These are phyloP conservation scores for Poecilus cupreus DNA, from an alignment of 2,888 invertebrate species.

Conservation along the genomic window DNA sequence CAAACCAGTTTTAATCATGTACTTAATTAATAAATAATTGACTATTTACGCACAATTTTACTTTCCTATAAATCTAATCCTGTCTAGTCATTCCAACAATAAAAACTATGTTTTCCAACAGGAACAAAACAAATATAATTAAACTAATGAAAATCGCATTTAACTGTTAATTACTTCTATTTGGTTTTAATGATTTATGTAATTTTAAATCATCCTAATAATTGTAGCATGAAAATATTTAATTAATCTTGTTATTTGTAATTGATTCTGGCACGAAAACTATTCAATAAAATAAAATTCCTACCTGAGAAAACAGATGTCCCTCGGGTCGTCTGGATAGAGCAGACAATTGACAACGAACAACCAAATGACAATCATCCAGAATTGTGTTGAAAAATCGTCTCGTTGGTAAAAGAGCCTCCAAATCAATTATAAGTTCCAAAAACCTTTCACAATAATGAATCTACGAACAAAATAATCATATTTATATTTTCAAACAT, in stretches of 20 bases:
- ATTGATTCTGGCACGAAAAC: too few species aligned
- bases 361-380: slow-evolving; percentile 95
- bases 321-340: slow-evolving; percentile 87
- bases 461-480: slow-evolving; percentile 71
- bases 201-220: too few species aligned
- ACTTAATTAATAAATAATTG: slow-evolving; percentile 47
- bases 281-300: slow-evolving; percentile 66
- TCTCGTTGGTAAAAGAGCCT: slow-evolving; percentile 94
- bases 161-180: too few species aligned
- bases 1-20: slow-evolving; percentile 46
- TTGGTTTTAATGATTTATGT: too few species aligned
- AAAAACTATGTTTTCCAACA: too few species aligned
- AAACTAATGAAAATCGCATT: background rate
- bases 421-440: slow-evolving; percentile 96
- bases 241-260: too few species aligned
- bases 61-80: background rate
- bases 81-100: background rate
- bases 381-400: slow-evolving; percentile 97
- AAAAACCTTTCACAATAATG: slow-evolving; percentile 96
- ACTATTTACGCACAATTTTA: background rate
- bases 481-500: background rate
- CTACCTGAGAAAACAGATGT: slow-evolving; percentile 92
- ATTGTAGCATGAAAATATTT: too few species aligned
- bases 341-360: slow-evolving; percentile 88
- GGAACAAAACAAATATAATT: background rate